Conservation (phyloP, 2,797 vertebrate species). For the Ceyx erithaca region DNA sequence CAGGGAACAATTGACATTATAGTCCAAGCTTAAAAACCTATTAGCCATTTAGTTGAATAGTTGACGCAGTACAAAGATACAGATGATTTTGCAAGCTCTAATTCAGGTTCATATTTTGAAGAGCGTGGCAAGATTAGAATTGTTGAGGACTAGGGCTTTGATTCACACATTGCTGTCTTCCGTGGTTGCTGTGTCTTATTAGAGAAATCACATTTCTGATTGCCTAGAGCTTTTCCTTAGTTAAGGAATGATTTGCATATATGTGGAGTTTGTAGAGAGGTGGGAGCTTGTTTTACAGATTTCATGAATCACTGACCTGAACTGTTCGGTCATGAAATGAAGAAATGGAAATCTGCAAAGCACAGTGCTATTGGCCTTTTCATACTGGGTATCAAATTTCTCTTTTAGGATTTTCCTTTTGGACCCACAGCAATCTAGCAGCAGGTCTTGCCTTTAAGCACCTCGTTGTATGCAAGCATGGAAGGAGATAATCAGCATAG, state of each 20-base stretch:
- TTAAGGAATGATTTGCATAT: neutral
- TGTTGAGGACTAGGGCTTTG: neutral
- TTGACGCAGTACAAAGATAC: neutral
- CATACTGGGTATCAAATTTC: neutral
- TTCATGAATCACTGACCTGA: constrained; percentile 31
- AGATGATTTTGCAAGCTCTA: neutral
- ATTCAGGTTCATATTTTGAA: neutral
- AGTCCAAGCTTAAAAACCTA: neutral
- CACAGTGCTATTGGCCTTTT: neutral
- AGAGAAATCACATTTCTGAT: constrained; percentile 1
- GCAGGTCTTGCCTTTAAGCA: neutral
- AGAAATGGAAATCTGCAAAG: neutral
- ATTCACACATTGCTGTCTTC: neutral
- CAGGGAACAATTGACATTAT: neutral
- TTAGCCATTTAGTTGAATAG: neutral
- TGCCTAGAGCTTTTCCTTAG: neutral
- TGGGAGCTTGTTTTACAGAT: constrained; percentile 13
- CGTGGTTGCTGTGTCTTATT: neutral
- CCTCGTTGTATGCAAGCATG: neutral
- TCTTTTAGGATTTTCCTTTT: neutral
- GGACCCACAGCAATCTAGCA: neutral
- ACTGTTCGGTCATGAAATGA: constrained; percentile 7
- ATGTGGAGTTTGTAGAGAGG: neutral
- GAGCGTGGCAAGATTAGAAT: neutral
- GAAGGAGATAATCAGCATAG: neutral